Conservation (phyloP, 2,888 invertebrate genomes). For the Notodonta dromedarius region DNA sequence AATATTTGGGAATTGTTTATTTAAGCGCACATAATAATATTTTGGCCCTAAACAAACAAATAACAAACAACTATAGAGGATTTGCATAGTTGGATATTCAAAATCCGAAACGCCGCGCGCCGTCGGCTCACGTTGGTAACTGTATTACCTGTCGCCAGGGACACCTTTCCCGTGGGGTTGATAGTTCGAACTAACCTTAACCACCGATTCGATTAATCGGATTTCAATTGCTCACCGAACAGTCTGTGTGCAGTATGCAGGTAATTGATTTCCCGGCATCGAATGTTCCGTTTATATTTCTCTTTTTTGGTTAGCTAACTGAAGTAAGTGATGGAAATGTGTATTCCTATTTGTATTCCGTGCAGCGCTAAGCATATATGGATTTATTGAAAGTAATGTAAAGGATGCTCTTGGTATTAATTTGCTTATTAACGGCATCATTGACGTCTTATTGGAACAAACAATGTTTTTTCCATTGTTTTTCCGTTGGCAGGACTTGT, state of each 20-base stretch:
- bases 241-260: slow-evolving; percentile 24
- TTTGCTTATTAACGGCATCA: not conserved
- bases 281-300: slow-evolving; percentile 7
- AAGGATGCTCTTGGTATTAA: not conserved
- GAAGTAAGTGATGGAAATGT: not conserved
- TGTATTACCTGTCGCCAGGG: slow-evolving; percentile 46
- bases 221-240: slow-evolving; percentile 32
- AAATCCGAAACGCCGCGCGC: slow-evolving; percentile 35
- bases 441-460: too few relatives aligned
- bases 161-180: slow-evolving; percentile 44
- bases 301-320: not conserved
- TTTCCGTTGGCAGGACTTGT: too few relatives aligned
- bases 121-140: slow-evolving; percentile 39
- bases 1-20: not conserved
- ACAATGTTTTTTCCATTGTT: too few relatives aligned
- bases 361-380: not conserved
- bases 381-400: not conserved
- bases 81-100: slow-evolving; percentile 47
- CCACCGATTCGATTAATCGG: slow-evolving; percentile 42
- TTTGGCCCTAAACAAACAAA: slow-evolving; percentile 28
- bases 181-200: slow-evolving; percentile 33
- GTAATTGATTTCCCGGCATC: slow-evolving; percentile 29
- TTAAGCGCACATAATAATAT: not conserved
- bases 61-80: slow-evolving; percentile 18
- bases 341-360: not conserved